Conservation (phyloP, 1,140 invertebrate genomes). For the Monochamus saltuarius region DNA sequence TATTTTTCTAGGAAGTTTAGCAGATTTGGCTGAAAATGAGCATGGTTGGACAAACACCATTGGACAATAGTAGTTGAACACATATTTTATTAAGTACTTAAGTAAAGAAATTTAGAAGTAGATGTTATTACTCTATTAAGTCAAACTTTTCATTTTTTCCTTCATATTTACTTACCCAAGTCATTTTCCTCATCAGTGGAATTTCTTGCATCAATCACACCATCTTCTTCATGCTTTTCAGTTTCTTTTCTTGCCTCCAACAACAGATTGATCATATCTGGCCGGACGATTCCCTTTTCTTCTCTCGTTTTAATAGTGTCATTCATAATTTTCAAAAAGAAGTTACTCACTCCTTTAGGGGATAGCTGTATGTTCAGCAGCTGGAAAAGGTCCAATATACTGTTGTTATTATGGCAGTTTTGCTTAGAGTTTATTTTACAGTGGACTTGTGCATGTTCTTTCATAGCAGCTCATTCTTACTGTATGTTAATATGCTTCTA, state of each 20-base stretch:
- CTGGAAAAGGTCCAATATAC: conserved; percentile 24
- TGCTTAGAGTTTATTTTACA: no score
- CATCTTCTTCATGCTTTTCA: conserved; percentile 25
- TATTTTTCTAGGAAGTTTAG: conserved; percentile 35
- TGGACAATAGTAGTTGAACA: not conserved
- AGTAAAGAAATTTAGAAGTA: no score
- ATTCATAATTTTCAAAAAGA: conserved; percentile 42
- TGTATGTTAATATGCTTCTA: no score
- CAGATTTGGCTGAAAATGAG: conserved; percentile 16
- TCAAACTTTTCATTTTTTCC: conserved; percentile 53
- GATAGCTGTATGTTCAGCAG: conserved; percentile 7
- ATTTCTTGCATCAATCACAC: conserved; percentile 52
- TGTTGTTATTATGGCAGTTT: conserved; percentile 25
- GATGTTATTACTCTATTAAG: conserved; percentile 49
- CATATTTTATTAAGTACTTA: no score
- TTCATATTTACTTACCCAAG: conserved; percentile 53
- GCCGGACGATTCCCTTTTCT: conserved; percentile 47
- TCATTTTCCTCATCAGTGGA: conserved; percentile 52
- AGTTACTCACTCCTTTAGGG: conserved; percentile 15
- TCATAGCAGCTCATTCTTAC: conserved; percentile 35
- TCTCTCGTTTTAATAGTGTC: conserved; percentile 48
- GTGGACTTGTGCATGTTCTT: no score
- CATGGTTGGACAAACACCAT: not conserved
- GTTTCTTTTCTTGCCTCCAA: conserved; percentile 48
- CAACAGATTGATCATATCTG: conserved; percentile 51